Evolutionary conservation across 2,888 invertebrate species (phyloP).

Genomic region (Barypeithes pellucidus): DNA sequence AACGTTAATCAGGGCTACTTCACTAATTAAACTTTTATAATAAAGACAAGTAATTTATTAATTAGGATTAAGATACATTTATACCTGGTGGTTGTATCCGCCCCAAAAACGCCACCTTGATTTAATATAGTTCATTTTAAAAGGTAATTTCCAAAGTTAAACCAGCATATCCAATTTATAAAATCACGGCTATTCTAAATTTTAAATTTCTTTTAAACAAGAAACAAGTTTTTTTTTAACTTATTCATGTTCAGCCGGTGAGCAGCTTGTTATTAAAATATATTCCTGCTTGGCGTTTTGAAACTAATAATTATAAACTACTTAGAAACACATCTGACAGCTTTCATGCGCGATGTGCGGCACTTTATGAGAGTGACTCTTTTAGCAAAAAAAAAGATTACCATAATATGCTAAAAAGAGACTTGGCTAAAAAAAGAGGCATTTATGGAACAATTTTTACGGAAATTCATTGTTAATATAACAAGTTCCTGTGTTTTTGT

Average conservation of each 20-base stretch:
- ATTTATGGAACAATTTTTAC: too few species aligned
- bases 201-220: constrained; percentile 54
- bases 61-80: too few species aligned
- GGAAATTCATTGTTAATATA: too few species aligned
- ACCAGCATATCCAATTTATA: constrained; percentile 21
- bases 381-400: constrained; percentile 2
- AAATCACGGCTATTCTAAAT: constrained; percentile 1
- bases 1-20: too few species aligned
- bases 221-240: constrained; percentile 51
- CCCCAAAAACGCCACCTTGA: too few species aligned
- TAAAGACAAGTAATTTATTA: too few species aligned
- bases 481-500: too few species aligned
- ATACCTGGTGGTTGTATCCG: too few species aligned
- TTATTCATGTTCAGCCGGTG: constrained; percentile 35
- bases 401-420: background rate
- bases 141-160: constrained; percentile 16
- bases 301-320: constrained; percentile 67
- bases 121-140: background rate
- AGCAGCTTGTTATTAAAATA: constrained; percentile 57
- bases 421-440: too few species aligned
- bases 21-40: too few species aligned
- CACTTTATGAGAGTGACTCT: constrained; percentile 10
- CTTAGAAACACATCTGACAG: constrained; percentile 65
- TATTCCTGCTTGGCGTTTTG: constrained; percentile 56
- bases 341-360: constrained; percentile 58